Evolutionary conservation across 2,113 vertebrate genomes (phyloP).

Genomic region (Callipepla squamata): DNA sequence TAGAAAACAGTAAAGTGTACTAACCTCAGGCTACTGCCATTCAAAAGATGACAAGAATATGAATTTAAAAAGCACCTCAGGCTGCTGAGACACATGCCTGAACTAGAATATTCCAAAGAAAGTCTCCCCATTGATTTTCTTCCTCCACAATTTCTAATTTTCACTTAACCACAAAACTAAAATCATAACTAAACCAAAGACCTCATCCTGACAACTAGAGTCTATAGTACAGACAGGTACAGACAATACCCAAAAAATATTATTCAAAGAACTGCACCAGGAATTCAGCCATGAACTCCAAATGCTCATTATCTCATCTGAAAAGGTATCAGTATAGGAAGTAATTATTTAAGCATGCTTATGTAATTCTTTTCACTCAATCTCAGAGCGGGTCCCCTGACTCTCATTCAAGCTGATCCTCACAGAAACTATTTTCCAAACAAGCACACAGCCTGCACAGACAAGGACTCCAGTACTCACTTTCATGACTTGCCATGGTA

Average conservation of each 20-base stretch:
- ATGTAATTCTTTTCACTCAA: background rate
- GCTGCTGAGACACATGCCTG: background rate
- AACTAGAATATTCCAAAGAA: background rate
- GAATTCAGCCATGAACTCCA: background rate
- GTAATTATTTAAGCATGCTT: background rate
- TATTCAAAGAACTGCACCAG: background rate
- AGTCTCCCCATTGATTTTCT: background rate
- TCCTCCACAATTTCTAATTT: background rate
- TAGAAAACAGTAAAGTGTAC: background rate
- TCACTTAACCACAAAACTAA: background rate
- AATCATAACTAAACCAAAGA: background rate
- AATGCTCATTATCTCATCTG: background rate
- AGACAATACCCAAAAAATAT: background rate
- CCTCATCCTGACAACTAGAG: background rate
- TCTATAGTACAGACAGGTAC: background rate
- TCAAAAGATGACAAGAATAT: background rate
- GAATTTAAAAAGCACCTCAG: background rate
- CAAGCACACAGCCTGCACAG: rapidly evolving
- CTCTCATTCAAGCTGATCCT: background rate
- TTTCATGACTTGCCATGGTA: slow-evolving; percentile 93
- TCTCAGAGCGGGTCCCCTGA: background rate
- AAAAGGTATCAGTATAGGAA: background rate
- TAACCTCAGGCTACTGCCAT: background rate
- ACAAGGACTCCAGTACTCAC: slow-evolving; percentile 78
- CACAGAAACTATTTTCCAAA: background rate